Evolutionary conservation across 2,797 vertebrate genomes (phyloP), one percentile per base, ranked within the genome.

Genomic region (Vespertilio murinus): DNA sequence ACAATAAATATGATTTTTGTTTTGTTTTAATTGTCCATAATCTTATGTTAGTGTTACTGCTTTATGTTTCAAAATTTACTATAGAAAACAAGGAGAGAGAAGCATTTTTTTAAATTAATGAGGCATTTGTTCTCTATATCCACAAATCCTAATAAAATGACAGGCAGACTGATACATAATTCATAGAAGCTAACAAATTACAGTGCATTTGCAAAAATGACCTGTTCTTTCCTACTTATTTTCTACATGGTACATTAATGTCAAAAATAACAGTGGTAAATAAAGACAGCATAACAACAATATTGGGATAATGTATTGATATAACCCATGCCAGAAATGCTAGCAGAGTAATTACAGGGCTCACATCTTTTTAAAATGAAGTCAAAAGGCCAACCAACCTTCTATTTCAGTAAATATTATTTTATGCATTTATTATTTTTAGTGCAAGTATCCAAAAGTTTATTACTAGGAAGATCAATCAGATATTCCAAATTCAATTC

Each of bases 111-210:
- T 25, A 33, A 71, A 73, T 90, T 93, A 95, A 90, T 38, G 94
- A 95, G 22, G 86, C 86, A 82, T 28, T 96, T 96, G 96, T 92
- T 77, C 54, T 78, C 13, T 92, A 20, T 93, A n/a, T 71, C 35
- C 94, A 35, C 56, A 88, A 96, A 96, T 94, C 56, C 84, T 90
- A 95, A 97, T 61, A 96, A 92, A 94, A 94, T 0, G 12, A 42
- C 14, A 96, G 18, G 40, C 1, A 83, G 71, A 92, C 78, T 92
- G 93, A 86, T 96, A 88, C 13, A 94, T 95, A 97, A 96, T 95
- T 96, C 93, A 96, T 47, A 59, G 6, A 42, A 69, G 61, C 25
- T 33, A 87, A 94, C 94, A 94, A 93, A 95, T 96, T 96, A 88
- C 23, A 87, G 25, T 96, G 42, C 61, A 69, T 85, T 96, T 92